Percentiles rank a stretch among this genome's conserved stretches.
These are phyloP conservation scores for Caiman crocodilus DNA, from an alignment of 2,797 vertebrate genomes.

Conservation along the genomic window DNA sequence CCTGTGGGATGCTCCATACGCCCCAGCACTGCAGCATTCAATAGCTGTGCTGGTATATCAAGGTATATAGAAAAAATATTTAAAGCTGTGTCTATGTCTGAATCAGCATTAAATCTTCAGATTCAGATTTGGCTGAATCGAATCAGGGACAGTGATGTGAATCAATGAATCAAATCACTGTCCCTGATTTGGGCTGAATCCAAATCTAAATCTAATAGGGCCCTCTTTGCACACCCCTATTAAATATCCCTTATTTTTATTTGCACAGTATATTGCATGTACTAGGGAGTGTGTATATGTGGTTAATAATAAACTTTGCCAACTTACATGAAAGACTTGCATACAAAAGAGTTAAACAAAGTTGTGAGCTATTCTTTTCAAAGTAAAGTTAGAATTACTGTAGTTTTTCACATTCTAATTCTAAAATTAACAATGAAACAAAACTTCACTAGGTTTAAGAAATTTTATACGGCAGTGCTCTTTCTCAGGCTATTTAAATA, in stretches of 20 bases:
- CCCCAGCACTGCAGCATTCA: too few species aligned
- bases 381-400: slow-evolving; percentile 26
- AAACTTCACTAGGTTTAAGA: not conserved
- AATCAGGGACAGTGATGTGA: too few species aligned
- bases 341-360: slow-evolving; percentile 35
- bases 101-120: too few species aligned
- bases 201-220: too few species aligned
- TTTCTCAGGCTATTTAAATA: slow-evolving; percentile 38
- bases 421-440: slow-evolving; percentile 62
- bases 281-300: not conserved
- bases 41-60: too few species aligned
- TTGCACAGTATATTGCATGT: not conserved
- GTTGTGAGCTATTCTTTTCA: not conserved
- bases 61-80: too few species aligned
- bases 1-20: too few species aligned
- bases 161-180: too few species aligned
- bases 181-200: too few species aligned
- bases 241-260: not conserved
- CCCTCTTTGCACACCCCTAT: too few species aligned
- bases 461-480: slow-evolving; percentile 39
- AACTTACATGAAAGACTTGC: not conserved
- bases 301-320: not conserved
- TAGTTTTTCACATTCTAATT: not conserved
- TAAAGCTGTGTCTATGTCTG: too few species aligned
- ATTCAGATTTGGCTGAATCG: too few species aligned